A percentile compares a stretch with the other conserved stretches of the same genome.
Evolutionary conservation across 2,113 vertebrate genomes (phyloP).

Genomic region (Stomatorhinus ivindoensis): DNA sequence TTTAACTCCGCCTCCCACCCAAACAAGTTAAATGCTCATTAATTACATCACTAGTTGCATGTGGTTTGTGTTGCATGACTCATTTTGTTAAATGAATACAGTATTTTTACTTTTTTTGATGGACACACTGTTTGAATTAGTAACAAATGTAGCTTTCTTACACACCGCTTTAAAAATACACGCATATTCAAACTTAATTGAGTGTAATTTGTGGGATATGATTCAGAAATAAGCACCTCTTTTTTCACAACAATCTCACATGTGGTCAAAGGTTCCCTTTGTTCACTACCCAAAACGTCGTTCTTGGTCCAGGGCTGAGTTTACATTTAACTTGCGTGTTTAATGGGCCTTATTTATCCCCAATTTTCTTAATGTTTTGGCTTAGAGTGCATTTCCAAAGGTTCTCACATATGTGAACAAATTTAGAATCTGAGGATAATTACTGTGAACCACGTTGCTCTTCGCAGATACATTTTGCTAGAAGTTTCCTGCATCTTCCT

Average conservation of each 20-base stretch:
- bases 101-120: conserved; percentile 49
- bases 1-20: background rate
- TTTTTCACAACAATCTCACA: conserved; percentile 37
- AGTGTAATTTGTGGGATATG: conserved; percentile 53
- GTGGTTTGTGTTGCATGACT: conserved; percentile 58
- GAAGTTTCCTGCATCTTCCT: conserved; percentile 33
- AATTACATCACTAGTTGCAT: conserved; percentile 67
- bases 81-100: conserved; percentile 56
- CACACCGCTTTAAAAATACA: conserved; percentile 39
- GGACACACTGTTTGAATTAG: conserved; percentile 45
- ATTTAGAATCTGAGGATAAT: conserved; percentile 39
- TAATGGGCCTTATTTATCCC: conserved; percentile 10
- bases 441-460: conserved; percentile 22
- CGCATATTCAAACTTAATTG: conserved; percentile 46
- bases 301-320: conserved; percentile 14
- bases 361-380: conserved; percentile 24
- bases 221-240: conserved; percentile 42
- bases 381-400: conserved; percentile 10
- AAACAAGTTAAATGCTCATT: conserved; percentile 58
- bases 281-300: conserved; percentile 24
- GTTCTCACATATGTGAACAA: conserved; percentile 21
- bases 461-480: conserved; percentile 36
- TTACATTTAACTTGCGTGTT: conserved; percentile 20
- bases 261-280: conserved; percentile 44
- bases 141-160: conserved; percentile 29